phyloP scores from a whole-genome alignment of 2,113 vertebrate species.

The Hassar affinis region DNA sequence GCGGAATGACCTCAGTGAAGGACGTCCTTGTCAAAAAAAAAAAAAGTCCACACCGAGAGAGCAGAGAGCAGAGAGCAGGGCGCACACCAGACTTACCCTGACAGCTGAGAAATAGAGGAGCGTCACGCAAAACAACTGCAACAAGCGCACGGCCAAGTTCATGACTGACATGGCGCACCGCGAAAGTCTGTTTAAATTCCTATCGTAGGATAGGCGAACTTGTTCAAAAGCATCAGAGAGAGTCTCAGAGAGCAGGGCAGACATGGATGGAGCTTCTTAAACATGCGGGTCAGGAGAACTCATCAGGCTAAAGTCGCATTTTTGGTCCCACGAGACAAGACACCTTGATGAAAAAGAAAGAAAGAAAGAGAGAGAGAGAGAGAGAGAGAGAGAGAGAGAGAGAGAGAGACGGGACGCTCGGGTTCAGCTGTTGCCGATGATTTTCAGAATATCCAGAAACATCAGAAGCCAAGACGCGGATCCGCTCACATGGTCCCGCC shows the following conservation, averaged over 20 bases:
- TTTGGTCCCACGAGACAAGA: constrained; percentile 59
- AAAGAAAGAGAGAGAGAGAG: constrained; percentile 36
- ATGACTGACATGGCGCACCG: constrained; percentile 67
- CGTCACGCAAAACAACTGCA: constrained; percentile 76
- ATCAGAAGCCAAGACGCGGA: constrained; percentile 70
- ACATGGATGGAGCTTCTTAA: constrained; percentile 63
- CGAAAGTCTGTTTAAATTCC: constrained; percentile 61
- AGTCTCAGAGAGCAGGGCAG: constrained; percentile 57
- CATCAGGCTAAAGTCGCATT: constrained; percentile 64
- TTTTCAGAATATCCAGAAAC: constrained; percentile 75
- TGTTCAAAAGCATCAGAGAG: constrained; percentile 62
- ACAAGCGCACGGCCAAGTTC: constrained; percentile 80
- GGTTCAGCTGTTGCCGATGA: constrained; percentile 72
- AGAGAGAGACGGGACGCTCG: not conserved
- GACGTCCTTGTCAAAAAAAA: constrained; percentile 56
- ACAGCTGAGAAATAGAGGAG: constrained; percentile 74
- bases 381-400: no score
- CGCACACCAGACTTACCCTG: constrained; percentile 74
- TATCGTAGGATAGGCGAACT: constrained; percentile 64
- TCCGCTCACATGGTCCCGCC: constrained; percentile 72
- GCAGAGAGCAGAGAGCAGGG: not conserved
- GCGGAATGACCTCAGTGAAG: constrained; percentile 73
- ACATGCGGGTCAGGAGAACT: constrained; percentile 52
- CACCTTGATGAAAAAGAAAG: constrained; percentile 51
- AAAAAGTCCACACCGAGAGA: not conserved